Evolutionary conservation across 92 coral and sea anemone genomes (phyloP).

Genomic region (Diadumene lineata): DNA sequence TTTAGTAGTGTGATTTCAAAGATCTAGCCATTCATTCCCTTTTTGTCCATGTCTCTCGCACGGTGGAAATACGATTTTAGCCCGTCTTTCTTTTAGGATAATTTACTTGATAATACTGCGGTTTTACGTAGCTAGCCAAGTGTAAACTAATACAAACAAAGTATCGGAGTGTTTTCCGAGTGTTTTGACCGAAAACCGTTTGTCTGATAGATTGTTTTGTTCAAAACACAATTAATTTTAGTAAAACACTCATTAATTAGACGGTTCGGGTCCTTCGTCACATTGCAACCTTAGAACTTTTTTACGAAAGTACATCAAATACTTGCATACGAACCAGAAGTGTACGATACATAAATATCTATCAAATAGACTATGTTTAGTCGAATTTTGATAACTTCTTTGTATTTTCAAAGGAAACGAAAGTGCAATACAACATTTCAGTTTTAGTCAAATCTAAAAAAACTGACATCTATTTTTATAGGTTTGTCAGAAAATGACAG

Average conservation of each 20-base stretch:
- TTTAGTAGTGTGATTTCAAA: too few relatives aligned
- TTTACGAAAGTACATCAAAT: too few relatives aligned
- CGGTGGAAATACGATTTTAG: too few relatives aligned
- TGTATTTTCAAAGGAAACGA: background rate
- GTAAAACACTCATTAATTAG: background rate
- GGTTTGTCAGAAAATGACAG: constrained; percentile 26
- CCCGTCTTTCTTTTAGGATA: too few relatives aligned
- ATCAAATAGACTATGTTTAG: too few relatives aligned
- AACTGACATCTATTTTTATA: constrained; percentile 21
- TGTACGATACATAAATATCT: too few relatives aligned
- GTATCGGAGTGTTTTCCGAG: constrained; percentile 1
- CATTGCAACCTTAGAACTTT: background rate
- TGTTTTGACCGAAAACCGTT: background rate
- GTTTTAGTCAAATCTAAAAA: constrained; percentile 13
- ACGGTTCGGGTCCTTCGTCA: background rate
- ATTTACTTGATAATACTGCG: background rate
- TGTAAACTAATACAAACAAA: background rate
- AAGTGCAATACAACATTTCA: background rate
- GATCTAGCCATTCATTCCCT: too few relatives aligned
- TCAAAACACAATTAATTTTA: background rate
- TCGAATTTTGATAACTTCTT: too few relatives aligned
- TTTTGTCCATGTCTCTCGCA: too few relatives aligned
- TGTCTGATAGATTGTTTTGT: constrained; percentile 8
- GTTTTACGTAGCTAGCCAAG: background rate
- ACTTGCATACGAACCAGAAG: too few relatives aligned